phyloP scores from a whole-genome alignment of 1,140 invertebrate species.

The Platyura marginata region DNA sequence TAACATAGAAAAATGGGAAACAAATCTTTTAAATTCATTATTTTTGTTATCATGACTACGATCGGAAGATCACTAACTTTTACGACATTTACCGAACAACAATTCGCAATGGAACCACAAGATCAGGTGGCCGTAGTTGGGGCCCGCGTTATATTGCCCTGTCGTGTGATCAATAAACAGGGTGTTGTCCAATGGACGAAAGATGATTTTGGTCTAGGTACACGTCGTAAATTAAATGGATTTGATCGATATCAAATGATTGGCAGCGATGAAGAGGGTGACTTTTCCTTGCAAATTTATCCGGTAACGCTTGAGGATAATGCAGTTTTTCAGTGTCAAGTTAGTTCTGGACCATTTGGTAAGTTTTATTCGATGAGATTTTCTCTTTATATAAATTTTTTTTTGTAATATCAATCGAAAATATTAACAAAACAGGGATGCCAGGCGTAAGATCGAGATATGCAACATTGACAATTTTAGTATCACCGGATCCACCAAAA shows the following conservation, averaged over 20 bases:
- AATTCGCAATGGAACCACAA: constrained; percentile 68
- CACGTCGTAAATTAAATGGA: constrained; percentile 51
- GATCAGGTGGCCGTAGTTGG: constrained; percentile 56
- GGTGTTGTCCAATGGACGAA: constrained; percentile 72
- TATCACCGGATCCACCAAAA: constrained; percentile 55
- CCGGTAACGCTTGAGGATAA: constrained; percentile 60
- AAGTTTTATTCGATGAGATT: constrained; percentile 5
- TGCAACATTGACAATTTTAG: constrained; percentile 47
- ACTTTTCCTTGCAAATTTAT: constrained; percentile 51
- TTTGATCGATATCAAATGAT: constrained; percentile 69
- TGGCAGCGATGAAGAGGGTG: constrained; percentile 58
- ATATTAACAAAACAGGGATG: constrained; percentile 20
- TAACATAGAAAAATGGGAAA: too few relatives aligned
- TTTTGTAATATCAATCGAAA: not conserved
- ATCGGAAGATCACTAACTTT: too few relatives aligned
- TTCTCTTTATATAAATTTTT: not conserved
- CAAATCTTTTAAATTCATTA: too few relatives aligned
- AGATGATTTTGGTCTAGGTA: constrained; percentile 65
- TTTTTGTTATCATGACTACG: too few relatives aligned
- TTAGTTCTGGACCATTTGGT: constrained; percentile 36
- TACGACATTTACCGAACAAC: constrained; percentile 15
- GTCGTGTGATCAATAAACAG: constrained; percentile 49
- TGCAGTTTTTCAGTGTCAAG: constrained; percentile 46
- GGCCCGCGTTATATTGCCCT: constrained; percentile 47
- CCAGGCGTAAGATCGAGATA: constrained; percentile 43